Evolutionary conservation across 2,888 invertebrate species (phyloP), one percentile per base, ranked within the genome.

Genomic region (Hyppa rectilinea): DNA sequence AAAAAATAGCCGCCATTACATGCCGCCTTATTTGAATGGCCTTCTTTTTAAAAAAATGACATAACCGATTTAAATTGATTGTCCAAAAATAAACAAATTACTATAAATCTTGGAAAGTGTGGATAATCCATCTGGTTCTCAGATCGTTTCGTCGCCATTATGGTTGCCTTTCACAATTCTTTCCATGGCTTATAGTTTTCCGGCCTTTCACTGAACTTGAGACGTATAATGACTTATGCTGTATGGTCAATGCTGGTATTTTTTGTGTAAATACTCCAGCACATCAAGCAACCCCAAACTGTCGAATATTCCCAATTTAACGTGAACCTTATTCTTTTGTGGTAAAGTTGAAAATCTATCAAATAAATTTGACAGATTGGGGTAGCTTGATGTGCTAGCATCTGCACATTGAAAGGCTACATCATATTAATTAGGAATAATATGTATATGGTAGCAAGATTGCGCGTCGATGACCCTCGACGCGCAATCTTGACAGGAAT

Each of bases 81-180:
- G 14, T 34, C 55, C 38, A 56, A 80, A 78, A 73, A 81, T 76
- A 71, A 77, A 83, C 71, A 86, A 87, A 85, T 78, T 70, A 80
- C 75, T 77, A 75, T 79, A 82, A 67, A 79, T 83, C 86, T 88
- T 90, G 81, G 93, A 93, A 93, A 93, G 93, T 93, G 93, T 92
- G 75, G 83, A 90, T 90, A 93, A 93, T 93, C 84, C 81, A 82
- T 86, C 80, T 76, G 61, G 58, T 78, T 80, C 79, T 87, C 76
- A 83, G 74, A 75, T 84, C 61, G 80, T 83, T 85, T 87, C 86
- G 87, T 79, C 29, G 70, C 47, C 69, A 50, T 71, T 76, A 76
- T 55, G 58, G 87, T 87, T 87, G 88, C 91, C 94, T 93, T 93
- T 94, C 93, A 92, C 93, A 87, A 90, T 86, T 84, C 73, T 85